Evolutionary conservation across 2,797 vertebrate species (phyloP), one percentile per base, ranked within the genome.

Genomic region (Cyprinodon diabolis): DNA sequence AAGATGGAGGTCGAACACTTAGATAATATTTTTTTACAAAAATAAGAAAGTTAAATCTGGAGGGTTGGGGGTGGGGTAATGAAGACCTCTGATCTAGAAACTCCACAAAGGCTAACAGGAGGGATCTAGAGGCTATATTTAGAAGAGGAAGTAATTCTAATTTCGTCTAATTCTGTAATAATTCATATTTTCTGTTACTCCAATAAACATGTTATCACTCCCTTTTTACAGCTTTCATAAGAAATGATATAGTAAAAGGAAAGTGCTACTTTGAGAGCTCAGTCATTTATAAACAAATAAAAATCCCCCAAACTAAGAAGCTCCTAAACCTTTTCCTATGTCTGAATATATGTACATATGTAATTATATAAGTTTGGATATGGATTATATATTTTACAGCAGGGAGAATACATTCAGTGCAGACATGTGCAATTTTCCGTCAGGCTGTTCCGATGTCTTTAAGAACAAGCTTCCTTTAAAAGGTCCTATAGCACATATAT

Each of bases 381-480:
- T 72, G 63, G 82, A 84, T 84, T 79, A 90, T 77, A 69, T 78
- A 82, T 87, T 51, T 69, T 87, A 91, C 83, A 89, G 71, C 58
- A 11, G 67, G 40, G 63, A 69, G 81, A 71, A 83, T 82, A 87
- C 81, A 80, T 86, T 77, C 45, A 40, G 72, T 69, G 74, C 76
- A 69, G 69, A 35, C 67, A 55, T 84, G 83, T 82, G 80, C 80
- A 80, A 70, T 74, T 71, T 71, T 76, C 72, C 80, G 45, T 71
- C 78, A 74, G 84, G 74, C 71, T 76, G 45, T 69, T 84, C 57
- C 77, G 69, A 66, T 66, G 55, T 79, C 55, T 10, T 74, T 71
- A 21, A 66, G 51, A 62, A 75, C 48, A 68, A 84, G 81, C 77
- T 71, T 84, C 65, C 74, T 68, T 43, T 47, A 52, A 72, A 80